Evolutionary conservation across 2,888 invertebrate genomes (phyloP).

Genomic region (Aleiodes testaceus): DNA sequence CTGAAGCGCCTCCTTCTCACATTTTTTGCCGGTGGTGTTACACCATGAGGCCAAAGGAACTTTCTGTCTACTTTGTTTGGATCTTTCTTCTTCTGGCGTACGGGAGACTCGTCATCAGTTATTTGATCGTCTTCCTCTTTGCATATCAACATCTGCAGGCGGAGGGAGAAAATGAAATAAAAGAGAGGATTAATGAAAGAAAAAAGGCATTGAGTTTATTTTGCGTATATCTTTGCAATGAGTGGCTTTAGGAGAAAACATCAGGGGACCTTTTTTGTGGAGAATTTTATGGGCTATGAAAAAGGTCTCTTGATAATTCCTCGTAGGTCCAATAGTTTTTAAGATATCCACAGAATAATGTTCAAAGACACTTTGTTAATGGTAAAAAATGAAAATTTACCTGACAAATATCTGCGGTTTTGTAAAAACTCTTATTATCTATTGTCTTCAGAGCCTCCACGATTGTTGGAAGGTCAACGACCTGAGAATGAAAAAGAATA

Average conservation of each 20-base stretch:
- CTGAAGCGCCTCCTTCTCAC: slow-evolving; percentile 93
- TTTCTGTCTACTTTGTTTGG: slow-evolving; percentile 91
- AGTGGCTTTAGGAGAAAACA: no score
- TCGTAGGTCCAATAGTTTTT: no score
- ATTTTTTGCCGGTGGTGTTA: slow-evolving; percentile 97
- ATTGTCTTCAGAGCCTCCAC: slow-evolving; percentile 96
- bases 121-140: slow-evolving; percentile 89
- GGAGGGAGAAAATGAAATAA: no score
- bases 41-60: slow-evolving; percentile 94
- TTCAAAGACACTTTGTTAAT: no score
- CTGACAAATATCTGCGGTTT: slow-evolving; percentile 97
- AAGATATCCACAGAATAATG: no score
- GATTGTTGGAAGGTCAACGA: slow-evolving; percentile 93
- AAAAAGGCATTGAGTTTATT: not conserved
- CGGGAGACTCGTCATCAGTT: slow-evolving; percentile 85
- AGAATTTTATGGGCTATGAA: no score
- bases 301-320: no score
- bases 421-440: slow-evolving; percentile 97
- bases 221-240: no score
- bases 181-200: not conserved
- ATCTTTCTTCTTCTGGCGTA: slow-evolving; percentile 89
- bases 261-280: no score
- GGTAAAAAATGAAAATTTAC: slow-evolving; percentile 65
- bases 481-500: slow-evolving; percentile 68
- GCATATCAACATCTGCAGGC: slow-evolving; percentile 82